Evolutionary conservation across 2,888 invertebrate species (phyloP).

Genomic region (Oxycera nigricornis): DNA sequence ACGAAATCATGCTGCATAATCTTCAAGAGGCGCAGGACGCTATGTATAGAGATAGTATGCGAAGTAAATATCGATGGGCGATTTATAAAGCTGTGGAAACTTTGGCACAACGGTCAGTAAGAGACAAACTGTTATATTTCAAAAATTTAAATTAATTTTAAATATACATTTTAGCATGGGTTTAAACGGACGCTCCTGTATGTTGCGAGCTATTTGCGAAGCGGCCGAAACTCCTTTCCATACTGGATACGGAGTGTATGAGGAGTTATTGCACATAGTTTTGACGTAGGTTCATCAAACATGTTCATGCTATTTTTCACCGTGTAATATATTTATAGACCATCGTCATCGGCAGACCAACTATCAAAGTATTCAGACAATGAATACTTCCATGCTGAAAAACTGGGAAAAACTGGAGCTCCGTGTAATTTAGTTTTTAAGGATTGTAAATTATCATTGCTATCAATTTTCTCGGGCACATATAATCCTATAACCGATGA

Average conservation of each 20-base stretch:
- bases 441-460: conserved; percentile 54
- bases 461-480: conserved; percentile 54
- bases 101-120: conserved; percentile 65
- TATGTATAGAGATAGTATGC: neutral
- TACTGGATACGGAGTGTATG: conserved; percentile 74
- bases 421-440: conserved; percentile 56
- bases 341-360: conserved; percentile 73
- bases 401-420: conserved; percentile 65
- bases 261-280: conserved; percentile 77
- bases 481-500: conserved; percentile 10
- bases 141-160: conserved; percentile 20
- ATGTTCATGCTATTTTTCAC: neutral
- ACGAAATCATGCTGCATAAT: neutral
- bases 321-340: conserved; percentile 61
- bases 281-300: conserved; percentile 69
- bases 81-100: conserved; percentile 71
- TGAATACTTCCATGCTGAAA: conserved; percentile 77
- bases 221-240: conserved; percentile 73
- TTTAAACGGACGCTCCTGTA: conserved; percentile 72
- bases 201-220: conserved; percentile 79
- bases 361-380: conserved; percentile 72
- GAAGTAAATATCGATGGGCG: conserved; percentile 66
- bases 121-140: neutral
- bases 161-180: conserved; percentile 65
- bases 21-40: neutral